A percentile compares a stretch with the other conserved stretches of the same genome.
These are phyloP conservation scores for Panulirus ornatus DNA, from an alignment of 1,140 invertebrate genomes.

Conservation along the genomic window DNA sequence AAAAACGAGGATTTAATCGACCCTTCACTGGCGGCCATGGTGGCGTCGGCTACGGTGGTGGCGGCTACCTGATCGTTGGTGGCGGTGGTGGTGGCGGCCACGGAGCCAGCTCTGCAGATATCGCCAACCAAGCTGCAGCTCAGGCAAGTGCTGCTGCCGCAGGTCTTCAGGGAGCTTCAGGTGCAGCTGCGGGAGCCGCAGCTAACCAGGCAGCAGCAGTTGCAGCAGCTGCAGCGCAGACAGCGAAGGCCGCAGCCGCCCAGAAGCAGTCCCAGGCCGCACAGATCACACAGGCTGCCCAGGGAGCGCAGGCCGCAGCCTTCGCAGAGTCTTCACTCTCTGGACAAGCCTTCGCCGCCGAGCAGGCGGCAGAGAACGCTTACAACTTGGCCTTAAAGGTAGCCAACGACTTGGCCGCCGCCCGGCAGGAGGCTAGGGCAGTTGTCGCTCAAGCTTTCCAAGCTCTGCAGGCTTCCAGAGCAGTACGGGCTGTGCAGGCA, in stretches of 20 bases:
- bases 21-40: not conserved
- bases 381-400: slow-evolving; percentile 32
- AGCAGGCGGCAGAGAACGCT: slow-evolving; percentile 28
- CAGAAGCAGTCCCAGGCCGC: slow-evolving; percentile 39
- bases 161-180: slow-evolving; percentile 31
- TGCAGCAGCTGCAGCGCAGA: slow-evolving; percentile 15
- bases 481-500: slow-evolving; percentile 22
- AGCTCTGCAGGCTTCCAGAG: slow-evolving; percentile 33
- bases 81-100: slow-evolving; percentile 19
- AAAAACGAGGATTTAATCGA: not conserved
- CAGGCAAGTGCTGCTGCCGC: slow-evolving; percentile 27
- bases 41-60: not conserved
- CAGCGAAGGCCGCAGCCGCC: slow-evolving; percentile 27
- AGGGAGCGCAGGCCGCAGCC: slow-evolving; percentile 38
- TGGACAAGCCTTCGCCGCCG: slow-evolving; percentile 37
- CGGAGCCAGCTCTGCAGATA: slow-evolving; percentile 8
- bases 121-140: slow-evolving; percentile 38
- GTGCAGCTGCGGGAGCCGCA: slow-evolving; percentile 5
- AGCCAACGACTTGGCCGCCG: slow-evolving; percentile 14
- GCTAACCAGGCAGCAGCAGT: slow-evolving; percentile 39
- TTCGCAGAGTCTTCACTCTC: slow-evolving; percentile 32
- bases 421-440: slow-evolving; percentile 30
- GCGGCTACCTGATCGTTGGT: slow-evolving; percentile 1
- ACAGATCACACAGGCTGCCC: slow-evolving; percentile 33
- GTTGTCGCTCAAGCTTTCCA: slow-evolving; percentile 25